A percentile compares a stretch with the other conserved stretches of the same genome.
phyloP scores from a whole-genome alignment of 1,140 invertebrate genomes.

The Euura lappo region DNA sequence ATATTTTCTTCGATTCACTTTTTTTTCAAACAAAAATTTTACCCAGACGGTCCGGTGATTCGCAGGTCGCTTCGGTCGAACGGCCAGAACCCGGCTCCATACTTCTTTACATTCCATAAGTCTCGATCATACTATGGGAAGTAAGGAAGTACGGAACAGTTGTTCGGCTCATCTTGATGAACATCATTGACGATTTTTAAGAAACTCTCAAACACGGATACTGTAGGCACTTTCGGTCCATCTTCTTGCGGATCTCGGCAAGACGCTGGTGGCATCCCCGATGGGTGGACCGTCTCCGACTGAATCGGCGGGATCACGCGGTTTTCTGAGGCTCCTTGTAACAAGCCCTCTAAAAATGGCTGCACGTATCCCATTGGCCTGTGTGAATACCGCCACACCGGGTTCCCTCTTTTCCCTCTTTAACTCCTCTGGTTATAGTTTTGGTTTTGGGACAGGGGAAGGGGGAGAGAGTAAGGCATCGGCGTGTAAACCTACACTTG shows the following conservation, averaged over 20 bases:
- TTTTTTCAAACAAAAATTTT: constrained; percentile 33
- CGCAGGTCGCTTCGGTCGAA: background rate
- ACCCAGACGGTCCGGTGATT: background rate
- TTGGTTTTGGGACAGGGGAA: too few relatives aligned
- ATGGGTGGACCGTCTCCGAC: constrained; percentile 53
- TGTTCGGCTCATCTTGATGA: constrained; percentile 57
- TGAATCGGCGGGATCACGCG: constrained; percentile 54
- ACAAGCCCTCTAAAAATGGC: constrained; percentile 61
- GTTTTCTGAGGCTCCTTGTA: constrained; percentile 44
- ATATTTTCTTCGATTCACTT: too few relatives aligned
- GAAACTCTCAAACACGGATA: too few relatives aligned
- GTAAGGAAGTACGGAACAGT: constrained; percentile 93
- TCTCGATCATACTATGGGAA: constrained; percentile 84
- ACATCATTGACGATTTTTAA: background rate
- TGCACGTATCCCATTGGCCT: constrained; percentile 57
- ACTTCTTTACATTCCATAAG: constrained; percentile 98
- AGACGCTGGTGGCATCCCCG: constrained; percentile 22
- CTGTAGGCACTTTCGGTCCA: background rate
- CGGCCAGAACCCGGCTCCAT: constrained; percentile 75
- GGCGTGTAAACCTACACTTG: constrained; percentile 61
- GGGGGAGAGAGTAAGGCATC: constrained; percentile 8
- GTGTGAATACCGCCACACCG: constrained; percentile 32
- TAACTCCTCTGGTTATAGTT: background rate
- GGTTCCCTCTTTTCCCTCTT: constrained; percentile 28
- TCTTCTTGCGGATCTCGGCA: background rate